Conservation (phyloP, 2,113 vertebrate genomes). For the Ovis canadensis region DNA sequence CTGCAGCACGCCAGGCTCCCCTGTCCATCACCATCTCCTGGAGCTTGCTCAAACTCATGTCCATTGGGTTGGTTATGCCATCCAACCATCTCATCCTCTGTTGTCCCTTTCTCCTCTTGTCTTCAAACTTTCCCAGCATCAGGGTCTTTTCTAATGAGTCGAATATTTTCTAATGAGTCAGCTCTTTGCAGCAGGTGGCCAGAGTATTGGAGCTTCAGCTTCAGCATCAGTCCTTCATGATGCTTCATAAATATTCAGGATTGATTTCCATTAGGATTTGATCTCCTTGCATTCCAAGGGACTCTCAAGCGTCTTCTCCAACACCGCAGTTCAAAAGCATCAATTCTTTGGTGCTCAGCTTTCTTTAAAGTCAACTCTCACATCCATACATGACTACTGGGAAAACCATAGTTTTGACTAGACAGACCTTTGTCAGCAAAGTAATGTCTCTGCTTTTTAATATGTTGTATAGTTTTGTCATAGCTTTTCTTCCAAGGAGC, state of each 20-base stretch:
- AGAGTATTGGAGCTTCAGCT: background rate
- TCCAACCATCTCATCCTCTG: background rate
- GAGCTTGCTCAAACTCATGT: background rate
- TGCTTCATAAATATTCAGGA: background rate
- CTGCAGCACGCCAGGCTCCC: background rate
- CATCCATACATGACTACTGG: background rate
- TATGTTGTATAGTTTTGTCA: background rate
- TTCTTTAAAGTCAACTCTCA: background rate
- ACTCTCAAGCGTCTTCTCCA: background rate
- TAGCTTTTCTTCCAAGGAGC: background rate
- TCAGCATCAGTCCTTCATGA: background rate
- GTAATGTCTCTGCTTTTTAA: background rate
- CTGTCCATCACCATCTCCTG: accelerated
- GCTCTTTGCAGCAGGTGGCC: background rate
- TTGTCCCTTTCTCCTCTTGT: background rate
- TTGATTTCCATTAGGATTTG: background rate
- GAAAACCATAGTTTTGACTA: background rate
- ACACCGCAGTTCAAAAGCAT: background rate
- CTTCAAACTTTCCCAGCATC: background rate
- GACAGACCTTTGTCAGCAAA: background rate
- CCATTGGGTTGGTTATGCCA: background rate
- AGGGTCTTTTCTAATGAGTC: background rate
- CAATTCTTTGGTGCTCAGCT: background rate
- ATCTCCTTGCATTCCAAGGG: background rate
- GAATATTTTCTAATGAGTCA: background rate